A percentile compares a stretch with the other conserved stretches of the same genome.
Evolutionary conservation across 2,888 invertebrate genomes (phyloP).

Genomic region (Pseudeuparius sepicola): DNA sequence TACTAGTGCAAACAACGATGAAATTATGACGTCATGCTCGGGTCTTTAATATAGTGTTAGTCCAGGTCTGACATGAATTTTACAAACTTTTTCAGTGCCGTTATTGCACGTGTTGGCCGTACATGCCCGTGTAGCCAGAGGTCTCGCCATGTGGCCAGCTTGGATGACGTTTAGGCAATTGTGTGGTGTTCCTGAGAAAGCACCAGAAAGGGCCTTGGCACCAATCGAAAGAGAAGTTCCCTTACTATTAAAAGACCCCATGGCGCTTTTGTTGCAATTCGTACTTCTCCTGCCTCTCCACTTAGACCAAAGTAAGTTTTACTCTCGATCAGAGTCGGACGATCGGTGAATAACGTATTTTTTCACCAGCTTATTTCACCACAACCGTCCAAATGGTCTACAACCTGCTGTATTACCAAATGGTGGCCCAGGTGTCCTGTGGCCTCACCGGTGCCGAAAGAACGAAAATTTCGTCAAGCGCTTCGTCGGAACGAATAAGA

Average conservation of each 20-base stretch:
- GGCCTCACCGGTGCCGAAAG: slow-evolving; percentile 56
- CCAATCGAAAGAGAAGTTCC: slow-evolving; percentile 58
- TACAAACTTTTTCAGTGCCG: slow-evolving; percentile 62
- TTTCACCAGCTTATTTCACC: slow-evolving; percentile 79
- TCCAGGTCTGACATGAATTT: too few relatives aligned
- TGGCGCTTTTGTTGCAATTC: slow-evolving; percentile 77
- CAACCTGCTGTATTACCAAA: slow-evolving; percentile 83
- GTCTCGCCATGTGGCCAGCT: slow-evolving; percentile 50
- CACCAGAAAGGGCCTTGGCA: slow-evolving; percentile 34
- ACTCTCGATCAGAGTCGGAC: not conserved
- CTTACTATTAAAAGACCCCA: slow-evolving; percentile 76
- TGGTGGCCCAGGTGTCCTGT: slow-evolving; percentile 69
- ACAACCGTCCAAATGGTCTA: slow-evolving; percentile 80
- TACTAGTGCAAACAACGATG: too few relatives aligned
- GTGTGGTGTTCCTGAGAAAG: slow-evolving; percentile 38
- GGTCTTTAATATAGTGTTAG: too few relatives aligned
- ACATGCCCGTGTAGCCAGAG: slow-evolving; percentile 64
- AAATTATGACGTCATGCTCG: too few relatives aligned
- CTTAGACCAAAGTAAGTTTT: slow-evolving; percentile 74
- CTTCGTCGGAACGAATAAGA: slow-evolving; percentile 28
- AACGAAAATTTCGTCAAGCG: slow-evolving; percentile 35
- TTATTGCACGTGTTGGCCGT: slow-evolving; percentile 79
- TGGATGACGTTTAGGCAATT: slow-evolving; percentile 45
- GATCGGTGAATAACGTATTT: not conserved
- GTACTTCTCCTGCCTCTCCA: slow-evolving; percentile 75